Evolutionary conservation across 2,113 vertebrate species (phyloP).

Genomic region (Oncorhynchus mykiss): DNA sequence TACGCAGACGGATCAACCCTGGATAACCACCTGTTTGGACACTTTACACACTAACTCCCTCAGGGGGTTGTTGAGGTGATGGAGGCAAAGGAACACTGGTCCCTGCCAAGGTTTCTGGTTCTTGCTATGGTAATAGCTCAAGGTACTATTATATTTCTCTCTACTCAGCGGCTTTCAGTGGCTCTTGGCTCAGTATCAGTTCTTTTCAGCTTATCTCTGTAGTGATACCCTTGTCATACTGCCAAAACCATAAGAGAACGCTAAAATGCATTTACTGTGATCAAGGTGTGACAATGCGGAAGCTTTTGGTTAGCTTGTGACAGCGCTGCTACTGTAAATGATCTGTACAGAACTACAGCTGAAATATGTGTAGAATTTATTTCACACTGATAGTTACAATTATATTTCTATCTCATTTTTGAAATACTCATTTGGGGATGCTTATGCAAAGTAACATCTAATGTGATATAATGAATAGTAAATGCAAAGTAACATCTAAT

Average conservation of each 20-base stretch:
- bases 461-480: too few relatives aligned
- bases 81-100: slow-evolving; percentile 22
- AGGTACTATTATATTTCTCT: not conserved
- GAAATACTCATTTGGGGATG: too few relatives aligned
- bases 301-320: slow-evolving; percentile 36
- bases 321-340: too few relatives aligned
- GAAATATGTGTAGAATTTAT: too few relatives aligned
- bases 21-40: not conserved
- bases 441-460: too few relatives aligned
- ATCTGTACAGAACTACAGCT: slow-evolving; percentile 1
- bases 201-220: not conserved
- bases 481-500: too few relatives aligned
- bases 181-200: not conserved
- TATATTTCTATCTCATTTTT: too few relatives aligned
- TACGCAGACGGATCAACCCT: not conserved
- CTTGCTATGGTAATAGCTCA: slow-evolving; percentile 47
- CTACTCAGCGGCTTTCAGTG: not conserved
- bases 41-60: slow-evolving; percentile 26
- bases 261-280: not conserved
- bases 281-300: slow-evolving; percentile 19
- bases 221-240: not conserved
- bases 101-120: slow-evolving; percentile 33
- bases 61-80: slow-evolving; percentile 40
- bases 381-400: too few relatives aligned
- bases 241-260: slow-evolving; percentile 13